Conservation (phyloP, 1,140 invertebrate species). For the Drosophila ficusphila region DNA sequence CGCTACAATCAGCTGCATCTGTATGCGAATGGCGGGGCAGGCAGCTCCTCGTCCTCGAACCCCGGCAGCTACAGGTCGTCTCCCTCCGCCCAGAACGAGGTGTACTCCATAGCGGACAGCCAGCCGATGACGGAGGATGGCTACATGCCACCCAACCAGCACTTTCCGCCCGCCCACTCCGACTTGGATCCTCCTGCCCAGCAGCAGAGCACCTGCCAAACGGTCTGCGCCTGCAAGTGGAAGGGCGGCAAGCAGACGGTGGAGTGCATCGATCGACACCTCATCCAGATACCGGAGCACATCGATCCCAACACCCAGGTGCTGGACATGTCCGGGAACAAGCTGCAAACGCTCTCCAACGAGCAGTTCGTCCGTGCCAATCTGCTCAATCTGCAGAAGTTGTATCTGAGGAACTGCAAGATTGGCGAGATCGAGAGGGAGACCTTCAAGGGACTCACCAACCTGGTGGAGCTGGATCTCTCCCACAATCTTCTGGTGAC, state of each 20-base stretch:
- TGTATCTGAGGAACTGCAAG: slow-evolving; percentile 92
- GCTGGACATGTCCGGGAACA: slow-evolving; percentile 93
- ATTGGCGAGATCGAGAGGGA: slow-evolving; percentile 93
- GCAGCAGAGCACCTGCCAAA: slow-evolving; percentile 87
- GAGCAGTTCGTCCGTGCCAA: slow-evolving; percentile 92
- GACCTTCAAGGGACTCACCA: slow-evolving; percentile 93
- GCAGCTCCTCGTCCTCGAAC: neutral
- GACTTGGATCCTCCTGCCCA: slow-evolving; percentile 51
- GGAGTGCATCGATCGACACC: slow-evolving; percentile 92
- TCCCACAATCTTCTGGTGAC: slow-evolving; percentile 91
- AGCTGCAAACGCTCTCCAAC: slow-evolving; percentile 91
- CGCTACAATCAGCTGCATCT: slow-evolving; percentile 51
- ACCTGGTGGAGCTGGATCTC: slow-evolving; percentile 94
- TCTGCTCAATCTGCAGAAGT: slow-evolving; percentile 93
- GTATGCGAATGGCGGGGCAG: slow-evolving; percentile 30
- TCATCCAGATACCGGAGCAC: slow-evolving; percentile 92
- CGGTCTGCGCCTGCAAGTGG: slow-evolving; percentile 95
- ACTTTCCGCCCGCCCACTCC: slow-evolving; percentile 22
- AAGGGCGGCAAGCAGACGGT: slow-evolving; percentile 95
- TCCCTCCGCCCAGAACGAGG: slow-evolving; percentile 61
- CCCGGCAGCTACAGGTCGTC: slow-evolving; percentile 8
- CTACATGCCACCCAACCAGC: slow-evolving; percentile 47
- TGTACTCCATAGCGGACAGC: slow-evolving; percentile 74
- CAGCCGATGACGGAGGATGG: slow-evolving; percentile 79
- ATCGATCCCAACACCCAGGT: slow-evolving; percentile 95